Base-by-base conservation (phyloP, 1,140 invertebrate species). In the Tetragnatha versicolor region DNA sequence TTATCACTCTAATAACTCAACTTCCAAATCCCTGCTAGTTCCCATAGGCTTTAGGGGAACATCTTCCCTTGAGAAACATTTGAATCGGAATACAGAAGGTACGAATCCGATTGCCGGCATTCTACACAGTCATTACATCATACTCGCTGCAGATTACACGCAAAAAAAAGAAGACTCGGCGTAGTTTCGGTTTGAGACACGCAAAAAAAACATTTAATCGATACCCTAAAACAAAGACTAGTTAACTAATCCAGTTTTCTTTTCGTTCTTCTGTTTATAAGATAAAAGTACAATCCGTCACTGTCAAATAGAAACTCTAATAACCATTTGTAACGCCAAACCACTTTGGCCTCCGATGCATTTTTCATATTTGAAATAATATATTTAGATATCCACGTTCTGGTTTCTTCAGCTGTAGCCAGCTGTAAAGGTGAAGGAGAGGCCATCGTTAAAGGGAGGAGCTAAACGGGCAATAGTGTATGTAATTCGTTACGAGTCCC, bases 291-390 rank as follows among this genome's bases (percentile, higher is more conserved):
- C 31, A 33, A 73, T 73, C 55, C 22, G 69, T 60, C 69, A 60
- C 14, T 73, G 53, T 60, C 69, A 60, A 29, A 33, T 31, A 17
- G 51, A 45, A 73, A 60, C 37, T 73, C 53, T 73, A 73, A 73
- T 73, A 37, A 73, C 51, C 55, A 73, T 73, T 73, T 73, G 55
- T 60, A 73, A 73, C 22, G 25, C 35, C 51, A 31, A 58, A 72
- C 68, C 35, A 72, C 68, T 72, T 72, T 72, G 69, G 69, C 69
- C 69, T 33, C n/a, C 4, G 17, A 58, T 60, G 69, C 53, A 73
- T 73, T 60, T 73, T 72, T 72, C 68, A 72, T 72, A 72, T 72
- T 73, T 60, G 55, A 60, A 73, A 73, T 73, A 49, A 53, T 45
- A 31, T 25, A 45, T 73, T 60, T 60, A 20, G 69, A 58, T 60